A percentile compares a stretch with the other conserved stretches of the same genome.
Conservation (phyloP, 1,140 invertebrate genomes). For the Ladona fulva region DNA sequence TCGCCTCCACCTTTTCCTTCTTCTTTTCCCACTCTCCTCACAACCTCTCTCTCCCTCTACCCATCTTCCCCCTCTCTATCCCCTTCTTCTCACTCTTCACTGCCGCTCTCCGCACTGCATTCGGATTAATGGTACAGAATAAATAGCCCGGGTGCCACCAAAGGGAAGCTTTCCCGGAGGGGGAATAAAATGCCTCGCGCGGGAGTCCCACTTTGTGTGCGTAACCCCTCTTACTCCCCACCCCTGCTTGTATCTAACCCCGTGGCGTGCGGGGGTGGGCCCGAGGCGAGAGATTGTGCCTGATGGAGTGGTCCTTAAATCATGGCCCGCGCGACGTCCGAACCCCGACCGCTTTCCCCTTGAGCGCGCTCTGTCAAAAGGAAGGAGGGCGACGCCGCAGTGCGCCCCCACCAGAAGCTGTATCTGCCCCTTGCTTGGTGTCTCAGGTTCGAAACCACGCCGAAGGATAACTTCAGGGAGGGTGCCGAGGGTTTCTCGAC, state of each 20-base stretch:
- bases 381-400: not conserved
- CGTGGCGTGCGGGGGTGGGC: not conserved
- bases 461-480: not conserved
- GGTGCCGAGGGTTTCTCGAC: not conserved
- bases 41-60: no score
- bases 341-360: not conserved
- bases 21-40: no score
- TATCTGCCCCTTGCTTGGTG: not conserved
- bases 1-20: no score
- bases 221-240: not conserved
- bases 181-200: slow-evolving; percentile 11
- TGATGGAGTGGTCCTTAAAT: slow-evolving; percentile 9
- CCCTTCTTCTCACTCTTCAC: not conserved
- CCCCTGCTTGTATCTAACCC: slow-evolving; percentile 7
- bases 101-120: slow-evolving; percentile 15
- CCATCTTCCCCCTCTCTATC: no score
- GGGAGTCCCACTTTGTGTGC: not conserved
- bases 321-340: not conserved
- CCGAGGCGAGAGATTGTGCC: not conserved
- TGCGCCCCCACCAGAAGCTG: not conserved
- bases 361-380: not conserved
- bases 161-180: not conserved
- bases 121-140: slow-evolving; percentile 26
- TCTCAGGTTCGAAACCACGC: not conserved
- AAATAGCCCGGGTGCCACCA: slow-evolving; percentile 19